Evolutionary conservation across 2,113 vertebrate species (phyloP).

Genomic region (Xyliphius kryptos): DNA sequence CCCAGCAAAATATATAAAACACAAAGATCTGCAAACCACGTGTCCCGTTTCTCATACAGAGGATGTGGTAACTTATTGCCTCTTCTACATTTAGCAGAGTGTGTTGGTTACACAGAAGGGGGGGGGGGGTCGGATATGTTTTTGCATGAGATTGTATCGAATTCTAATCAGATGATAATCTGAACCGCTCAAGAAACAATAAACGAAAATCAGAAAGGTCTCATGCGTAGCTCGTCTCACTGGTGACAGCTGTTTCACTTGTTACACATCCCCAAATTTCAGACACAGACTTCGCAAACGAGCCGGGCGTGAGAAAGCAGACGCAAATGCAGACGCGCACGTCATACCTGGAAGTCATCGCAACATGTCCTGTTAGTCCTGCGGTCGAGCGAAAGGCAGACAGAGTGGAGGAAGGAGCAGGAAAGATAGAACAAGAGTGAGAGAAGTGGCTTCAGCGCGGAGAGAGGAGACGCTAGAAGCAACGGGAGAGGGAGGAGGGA

Average conservation of each 20-base stretch:
- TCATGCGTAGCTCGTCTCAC: no score
- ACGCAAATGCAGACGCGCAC: neutral
- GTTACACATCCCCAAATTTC: neutral
- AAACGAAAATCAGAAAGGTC: neutral
- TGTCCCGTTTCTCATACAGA: no score
- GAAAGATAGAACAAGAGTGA: slow-evolving; percentile 42
- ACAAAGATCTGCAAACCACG: no score
- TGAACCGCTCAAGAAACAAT: no score
- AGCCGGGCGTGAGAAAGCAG: neutral
- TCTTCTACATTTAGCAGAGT: no score
- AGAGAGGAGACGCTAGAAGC: slow-evolving; percentile 25
- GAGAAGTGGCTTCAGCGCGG: slow-evolving; percentile 43
- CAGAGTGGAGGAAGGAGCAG: slow-evolving; percentile 9
- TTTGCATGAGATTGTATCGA: no score
- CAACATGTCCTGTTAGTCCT: slow-evolving; percentile 40
- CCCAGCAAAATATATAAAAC: no score
- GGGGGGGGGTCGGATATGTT: no score
- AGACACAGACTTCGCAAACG: neutral
- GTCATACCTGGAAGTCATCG: slow-evolving; percentile 39
- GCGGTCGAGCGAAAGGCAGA: neutral
- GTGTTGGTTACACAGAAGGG: no score
- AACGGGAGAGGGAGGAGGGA: slow-evolving; percentile 24
- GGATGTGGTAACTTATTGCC: no score
- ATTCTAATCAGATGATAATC: no score
- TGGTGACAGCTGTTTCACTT: slow-evolving; percentile 1